These are phyloP conservation scores for Dynastes hyllus DNA, from an alignment of 2,888 invertebrate genomes.

Conservation along the genomic window DNA sequence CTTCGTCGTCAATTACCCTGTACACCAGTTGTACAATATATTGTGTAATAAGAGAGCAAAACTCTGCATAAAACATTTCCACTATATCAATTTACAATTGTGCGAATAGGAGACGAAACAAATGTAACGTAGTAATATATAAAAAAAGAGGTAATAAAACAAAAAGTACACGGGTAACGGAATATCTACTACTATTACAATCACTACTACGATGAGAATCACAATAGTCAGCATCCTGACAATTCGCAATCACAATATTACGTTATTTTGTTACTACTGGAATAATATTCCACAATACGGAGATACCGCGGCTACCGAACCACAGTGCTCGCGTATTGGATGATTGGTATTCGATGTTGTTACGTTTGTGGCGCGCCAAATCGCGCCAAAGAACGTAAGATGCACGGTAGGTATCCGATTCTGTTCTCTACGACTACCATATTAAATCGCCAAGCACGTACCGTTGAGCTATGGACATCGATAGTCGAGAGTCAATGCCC, in stretches of 20 bases:
- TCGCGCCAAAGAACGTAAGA: too few relatives aligned
- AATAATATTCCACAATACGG: constrained; percentile 4
- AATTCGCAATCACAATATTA: constrained; percentile 41
- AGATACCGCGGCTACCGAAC: neutral
- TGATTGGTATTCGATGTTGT: neutral
- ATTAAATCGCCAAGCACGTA: constrained; percentile 14
- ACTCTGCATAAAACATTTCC: neutral
- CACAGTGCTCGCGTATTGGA: neutral
- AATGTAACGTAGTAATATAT: neutral
- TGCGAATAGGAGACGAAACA: neutral
- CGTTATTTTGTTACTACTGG: constrained; percentile 22
- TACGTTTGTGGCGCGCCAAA: neutral
- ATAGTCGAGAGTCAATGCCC: neutral
- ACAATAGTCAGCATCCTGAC: too few relatives aligned
- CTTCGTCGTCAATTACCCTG: too few relatives aligned
- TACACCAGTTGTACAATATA: too few relatives aligned
- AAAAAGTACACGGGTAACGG: constrained; percentile 27
- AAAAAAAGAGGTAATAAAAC: neutral
- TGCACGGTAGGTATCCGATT: neutral
- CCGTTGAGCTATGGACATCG: neutral
- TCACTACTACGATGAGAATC: too few relatives aligned
- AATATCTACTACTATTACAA: constrained; percentile 4
- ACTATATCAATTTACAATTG: neutral
- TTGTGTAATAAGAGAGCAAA: too few relatives aligned
- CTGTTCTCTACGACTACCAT: neutral